Conservation (phyloP, 1,140 invertebrate genomes). For the Triops longicaudatus region DNA sequence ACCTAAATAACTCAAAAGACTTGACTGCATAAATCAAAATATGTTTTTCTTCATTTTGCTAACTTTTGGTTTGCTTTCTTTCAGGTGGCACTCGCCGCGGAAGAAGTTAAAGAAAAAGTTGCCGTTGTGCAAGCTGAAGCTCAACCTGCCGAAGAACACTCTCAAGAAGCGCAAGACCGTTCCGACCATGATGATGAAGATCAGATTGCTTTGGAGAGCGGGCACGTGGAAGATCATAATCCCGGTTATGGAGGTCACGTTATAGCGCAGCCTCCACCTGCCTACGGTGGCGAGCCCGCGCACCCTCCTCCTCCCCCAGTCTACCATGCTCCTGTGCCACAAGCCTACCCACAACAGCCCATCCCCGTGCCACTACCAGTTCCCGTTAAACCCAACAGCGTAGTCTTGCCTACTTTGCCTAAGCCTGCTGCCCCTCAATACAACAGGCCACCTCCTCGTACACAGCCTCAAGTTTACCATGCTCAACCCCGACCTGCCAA, state of each 20-base stretch:
- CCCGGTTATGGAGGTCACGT: not conserved
- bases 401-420: constrained; percentile 34
- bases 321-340: constrained; percentile 22
- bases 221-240: constrained; percentile 24
- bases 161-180: constrained; percentile 31
- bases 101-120: constrained; percentile 25
- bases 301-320: not conserved
- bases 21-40: not conserved
- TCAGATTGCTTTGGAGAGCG: constrained; percentile 30
- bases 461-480: constrained; percentile 20
- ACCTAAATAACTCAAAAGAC: constrained; percentile 22
- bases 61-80: not conserved
- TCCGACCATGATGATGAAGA: constrained; percentile 29
- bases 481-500: not conserved
- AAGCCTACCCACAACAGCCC: constrained; percentile 24
- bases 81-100: constrained; percentile 21
- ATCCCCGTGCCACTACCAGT: constrained; percentile 35
- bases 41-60: not conserved
- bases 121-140: constrained; percentile 20
- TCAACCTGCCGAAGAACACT: constrained; percentile 22
- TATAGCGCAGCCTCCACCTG: constrained; percentile 19
- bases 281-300: not conserved
- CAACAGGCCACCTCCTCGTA: constrained; percentile 19
- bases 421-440: constrained; percentile 15
- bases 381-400: constrained; percentile 30